Conservation (phyloP, 1,140 invertebrate species). For the Andrena cerasifolii region DNA sequence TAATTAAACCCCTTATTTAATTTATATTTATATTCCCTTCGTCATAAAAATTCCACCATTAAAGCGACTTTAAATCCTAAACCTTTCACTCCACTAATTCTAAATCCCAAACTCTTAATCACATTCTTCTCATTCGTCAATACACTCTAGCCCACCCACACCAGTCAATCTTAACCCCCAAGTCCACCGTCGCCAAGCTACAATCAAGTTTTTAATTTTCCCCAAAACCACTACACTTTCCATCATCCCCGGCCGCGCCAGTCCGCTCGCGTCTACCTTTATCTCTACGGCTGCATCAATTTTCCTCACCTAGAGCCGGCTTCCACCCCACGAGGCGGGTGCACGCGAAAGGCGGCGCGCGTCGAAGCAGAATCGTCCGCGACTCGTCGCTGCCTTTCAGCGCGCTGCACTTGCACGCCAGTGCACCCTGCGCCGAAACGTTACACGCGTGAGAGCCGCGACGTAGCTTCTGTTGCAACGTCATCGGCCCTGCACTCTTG, state of each 20-base stretch:
- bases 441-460: conserved; percentile 48
- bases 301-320: background rate
- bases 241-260: background rate
- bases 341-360: background rate
- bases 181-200: background rate
- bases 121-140: too few relatives aligned
- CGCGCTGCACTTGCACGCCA: background rate
- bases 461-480: conserved; percentile 38
- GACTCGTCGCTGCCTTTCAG: conserved; percentile 6
- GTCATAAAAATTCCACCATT: too few relatives aligned
- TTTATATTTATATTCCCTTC: too few relatives aligned
- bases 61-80: too few relatives aligned
- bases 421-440: conserved; percentile 21
- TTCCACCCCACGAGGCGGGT: background rate
- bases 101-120: too few relatives aligned
- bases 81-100: too few relatives aligned
- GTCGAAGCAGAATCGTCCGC: conserved; percentile 10
- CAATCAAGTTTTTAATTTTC: background rate
- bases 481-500: background rate
- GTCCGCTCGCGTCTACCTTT: background rate
- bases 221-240: background rate
- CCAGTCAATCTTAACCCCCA: too few relatives aligned
- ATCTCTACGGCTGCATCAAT: background rate
- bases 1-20: too few relatives aligned
- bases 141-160: too few relatives aligned